Percentiles rank a stretch among this genome's conserved stretches.
These are phyloP conservation scores for Nylanderia fulva DNA, from an alignment of 1,140 invertebrate species.

Conservation along the genomic window DNA sequence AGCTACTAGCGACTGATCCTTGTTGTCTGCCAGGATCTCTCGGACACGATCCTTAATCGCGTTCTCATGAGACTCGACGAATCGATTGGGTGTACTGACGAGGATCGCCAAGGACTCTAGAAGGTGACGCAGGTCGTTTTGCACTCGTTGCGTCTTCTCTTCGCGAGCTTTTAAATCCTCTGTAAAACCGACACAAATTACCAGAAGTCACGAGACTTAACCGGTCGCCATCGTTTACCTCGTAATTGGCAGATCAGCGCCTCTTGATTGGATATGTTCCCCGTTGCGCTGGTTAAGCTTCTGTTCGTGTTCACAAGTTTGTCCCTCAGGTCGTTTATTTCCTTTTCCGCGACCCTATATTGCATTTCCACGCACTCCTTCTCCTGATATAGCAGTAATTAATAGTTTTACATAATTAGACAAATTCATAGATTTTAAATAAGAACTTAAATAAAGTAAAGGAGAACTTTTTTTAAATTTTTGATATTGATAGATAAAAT, in stretches of 20 bases:
- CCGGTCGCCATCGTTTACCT: constrained; percentile 84
- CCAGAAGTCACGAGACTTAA: not conserved
- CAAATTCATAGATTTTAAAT: not conserved
- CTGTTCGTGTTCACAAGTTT: constrained; percentile 88
- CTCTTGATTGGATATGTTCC: constrained; percentile 90
- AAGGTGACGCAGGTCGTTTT: constrained; percentile 88
- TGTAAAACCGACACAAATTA: constrained; percentile 72
- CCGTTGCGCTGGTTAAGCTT: constrained; percentile 88
- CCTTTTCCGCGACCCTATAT: constrained; percentile 88
- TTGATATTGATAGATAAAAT: not conserved
- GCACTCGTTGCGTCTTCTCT: constrained; percentile 89
- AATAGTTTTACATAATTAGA: not conserved
- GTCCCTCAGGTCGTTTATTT: constrained; percentile 89
- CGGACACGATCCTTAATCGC: constrained; percentile 92
- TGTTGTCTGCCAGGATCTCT: constrained; percentile 91
- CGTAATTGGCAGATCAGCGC: constrained; percentile 89
- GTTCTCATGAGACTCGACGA: constrained; percentile 91
- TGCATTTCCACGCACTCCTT: constrained; percentile 90
- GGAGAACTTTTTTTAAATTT: not conserved
- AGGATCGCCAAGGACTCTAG: constrained; percentile 90
- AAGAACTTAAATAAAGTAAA: not conserved
- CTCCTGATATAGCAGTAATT: constrained; percentile 84
- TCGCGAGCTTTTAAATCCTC: constrained; percentile 90
- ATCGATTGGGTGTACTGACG: constrained; percentile 89
- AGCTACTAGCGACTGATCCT: constrained; percentile 90